A percentile compares a stretch with the other conserved stretches of the same genome.
Evolutionary conservation across 2,797 vertebrate species (phyloP).

Genomic region (Bothrops alternatus): DNA sequence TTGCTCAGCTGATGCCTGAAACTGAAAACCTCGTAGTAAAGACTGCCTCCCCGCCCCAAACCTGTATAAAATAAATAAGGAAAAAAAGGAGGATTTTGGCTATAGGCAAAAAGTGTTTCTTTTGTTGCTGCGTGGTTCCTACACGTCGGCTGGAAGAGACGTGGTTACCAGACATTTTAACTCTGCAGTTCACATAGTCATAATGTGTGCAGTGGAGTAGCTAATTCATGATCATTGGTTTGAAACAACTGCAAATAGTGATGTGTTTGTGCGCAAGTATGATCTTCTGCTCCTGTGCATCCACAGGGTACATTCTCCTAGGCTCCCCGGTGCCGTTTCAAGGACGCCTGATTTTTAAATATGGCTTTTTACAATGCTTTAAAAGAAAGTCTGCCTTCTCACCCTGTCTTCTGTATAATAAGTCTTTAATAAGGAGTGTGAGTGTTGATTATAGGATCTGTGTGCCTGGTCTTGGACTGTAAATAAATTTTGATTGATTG

Average conservation of each 20-base stretch:
- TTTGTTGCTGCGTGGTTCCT: not conserved
- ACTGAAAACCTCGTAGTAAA: not conserved
- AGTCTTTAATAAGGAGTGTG: not conserved
- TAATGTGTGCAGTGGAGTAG: not conserved
- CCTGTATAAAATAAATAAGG: not conserved
- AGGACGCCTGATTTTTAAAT: not conserved
- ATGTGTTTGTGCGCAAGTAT: not conserved
- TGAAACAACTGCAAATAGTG: not conserved
- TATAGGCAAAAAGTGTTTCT: not conserved
- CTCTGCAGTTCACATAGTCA: not conserved
- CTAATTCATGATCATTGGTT: not conserved
- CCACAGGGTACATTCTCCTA: not conserved
- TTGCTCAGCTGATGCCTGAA: not conserved
- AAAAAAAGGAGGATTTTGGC: not conserved
- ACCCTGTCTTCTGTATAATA: not conserved
- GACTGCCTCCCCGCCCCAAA: not conserved
- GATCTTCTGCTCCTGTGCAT: not conserved
- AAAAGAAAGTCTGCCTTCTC: not conserved
- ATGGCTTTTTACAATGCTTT: not conserved
- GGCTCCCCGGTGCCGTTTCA: not conserved
- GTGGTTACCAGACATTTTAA: not conserved
- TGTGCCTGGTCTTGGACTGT: not conserved
- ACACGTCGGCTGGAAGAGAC: not conserved
- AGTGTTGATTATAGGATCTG: no score
- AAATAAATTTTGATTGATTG: not conserved